These are phyloP conservation scores for Ceratina calcarata DNA, from an alignment of 1,140 invertebrate genomes.

Conservation along the genomic window DNA sequence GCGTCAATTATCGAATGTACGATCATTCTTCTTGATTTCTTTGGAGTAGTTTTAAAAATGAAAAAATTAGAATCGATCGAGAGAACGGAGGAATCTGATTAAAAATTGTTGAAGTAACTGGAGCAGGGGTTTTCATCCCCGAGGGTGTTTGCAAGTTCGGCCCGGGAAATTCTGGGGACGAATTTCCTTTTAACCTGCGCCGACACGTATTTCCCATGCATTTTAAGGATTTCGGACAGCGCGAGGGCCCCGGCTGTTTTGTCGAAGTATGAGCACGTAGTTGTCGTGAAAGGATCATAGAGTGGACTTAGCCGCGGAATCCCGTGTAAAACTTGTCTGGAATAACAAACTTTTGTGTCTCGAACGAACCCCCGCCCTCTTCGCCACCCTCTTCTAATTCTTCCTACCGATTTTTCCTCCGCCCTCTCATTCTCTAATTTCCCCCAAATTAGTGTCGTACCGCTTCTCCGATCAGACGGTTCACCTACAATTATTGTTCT, in stretches of 20 bases:
- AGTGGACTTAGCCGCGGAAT: slow-evolving; percentile 79
- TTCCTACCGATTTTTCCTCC: neutral
- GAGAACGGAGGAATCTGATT: too few species aligned
- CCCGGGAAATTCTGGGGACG: slow-evolving; percentile 64
- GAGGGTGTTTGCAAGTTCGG: slow-evolving; percentile 43
- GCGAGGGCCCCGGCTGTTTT: slow-evolving; percentile 72
- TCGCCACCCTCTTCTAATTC: neutral
- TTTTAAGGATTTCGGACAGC: slow-evolving; percentile 78
- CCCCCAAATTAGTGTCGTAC: too few species aligned
- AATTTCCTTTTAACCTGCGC: slow-evolving; percentile 72
- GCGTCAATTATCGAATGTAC: too few species aligned
- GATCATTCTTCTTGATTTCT: too few species aligned
- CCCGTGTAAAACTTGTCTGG: slow-evolving; percentile 78
- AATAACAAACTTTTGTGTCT: slow-evolving; percentile 77
- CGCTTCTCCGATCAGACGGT: too few species aligned
- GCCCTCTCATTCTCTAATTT: too few species aligned
- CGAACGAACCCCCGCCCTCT: neutral
- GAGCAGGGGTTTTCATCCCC: neutral
- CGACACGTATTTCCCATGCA: slow-evolving; percentile 78
- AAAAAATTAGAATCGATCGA: too few species aligned
- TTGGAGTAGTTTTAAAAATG: too few species aligned
- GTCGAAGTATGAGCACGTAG: slow-evolving; percentile 80
- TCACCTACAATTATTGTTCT: too few species aligned
- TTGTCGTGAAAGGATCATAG: slow-evolving; percentile 79
- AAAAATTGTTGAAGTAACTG: too few species aligned